Conservation (phyloP, 2,888 invertebrate species). For the Lycaena phlaeas region DNA sequence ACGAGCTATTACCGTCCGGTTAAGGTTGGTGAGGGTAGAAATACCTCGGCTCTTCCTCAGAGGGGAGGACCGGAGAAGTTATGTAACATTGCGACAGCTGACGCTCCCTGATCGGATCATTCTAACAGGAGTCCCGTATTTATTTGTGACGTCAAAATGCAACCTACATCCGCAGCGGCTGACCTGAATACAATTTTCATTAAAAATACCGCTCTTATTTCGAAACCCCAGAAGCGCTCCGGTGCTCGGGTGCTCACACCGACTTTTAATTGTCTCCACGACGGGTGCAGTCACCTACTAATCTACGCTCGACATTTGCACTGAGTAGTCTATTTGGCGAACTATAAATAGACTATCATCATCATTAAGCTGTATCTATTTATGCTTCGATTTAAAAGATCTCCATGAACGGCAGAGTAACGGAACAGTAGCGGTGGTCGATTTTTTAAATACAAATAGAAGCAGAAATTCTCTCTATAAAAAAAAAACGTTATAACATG, state of each 20-base stretch:
- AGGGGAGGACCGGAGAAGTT: constrained; percentile 35
- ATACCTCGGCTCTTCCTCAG: neutral
- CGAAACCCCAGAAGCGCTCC: constrained; percentile 12
- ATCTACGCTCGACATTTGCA: neutral
- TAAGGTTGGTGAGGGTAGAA: neutral
- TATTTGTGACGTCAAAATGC: constrained; percentile 24
- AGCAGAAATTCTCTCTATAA: too few relatives aligned
- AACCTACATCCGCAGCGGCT: constrained; percentile 27
- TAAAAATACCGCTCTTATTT: constrained; percentile 23
- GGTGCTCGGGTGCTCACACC: neutral
- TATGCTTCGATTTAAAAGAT: too few relatives aligned
- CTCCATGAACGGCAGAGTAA: too few relatives aligned
- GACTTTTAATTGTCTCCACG: neutral
- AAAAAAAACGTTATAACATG: too few relatives aligned
- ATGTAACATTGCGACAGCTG: constrained; percentile 46
- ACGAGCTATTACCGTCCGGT: constrained; percentile 16
- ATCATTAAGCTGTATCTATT: too few relatives aligned
- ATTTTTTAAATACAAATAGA: too few relatives aligned
- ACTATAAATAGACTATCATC: too few relatives aligned
- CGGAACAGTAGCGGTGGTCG: too few relatives aligned
- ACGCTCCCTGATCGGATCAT: constrained; percentile 24
- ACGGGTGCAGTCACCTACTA: neutral
- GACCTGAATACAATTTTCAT: constrained; percentile 48
- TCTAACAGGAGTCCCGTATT: constrained; percentile 17
- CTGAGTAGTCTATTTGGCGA: too few relatives aligned